phyloP scores from a whole-genome alignment of 2,888 invertebrate genomes.

The Drosophila rellima region DNA sequence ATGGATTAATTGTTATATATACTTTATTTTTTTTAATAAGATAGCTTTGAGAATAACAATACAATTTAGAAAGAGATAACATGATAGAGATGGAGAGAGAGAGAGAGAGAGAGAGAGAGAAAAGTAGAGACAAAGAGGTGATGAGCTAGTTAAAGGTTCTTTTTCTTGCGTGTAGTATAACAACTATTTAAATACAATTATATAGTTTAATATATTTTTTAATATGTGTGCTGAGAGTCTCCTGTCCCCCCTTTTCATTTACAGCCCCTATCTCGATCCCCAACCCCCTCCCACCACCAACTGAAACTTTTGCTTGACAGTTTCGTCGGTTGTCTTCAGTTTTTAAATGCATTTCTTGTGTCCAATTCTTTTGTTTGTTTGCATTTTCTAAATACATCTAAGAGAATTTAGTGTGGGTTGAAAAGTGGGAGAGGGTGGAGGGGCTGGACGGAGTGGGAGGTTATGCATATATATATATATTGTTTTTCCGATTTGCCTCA shows the following conservation, averaged over 20 bases:
- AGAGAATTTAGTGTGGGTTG: conserved; percentile 2
- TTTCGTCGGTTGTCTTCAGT: conserved; percentile 31
- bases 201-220: conserved; percentile 37
- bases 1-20: conserved; percentile 58
- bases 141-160: conserved; percentile 35
- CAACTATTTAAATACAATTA: conserved; percentile 46
- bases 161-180: conserved; percentile 19
- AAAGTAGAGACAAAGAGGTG: background rate
- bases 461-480: no score
- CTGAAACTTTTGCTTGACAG: conserved; percentile 17
- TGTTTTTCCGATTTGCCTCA: background rate
- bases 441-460: background rate
- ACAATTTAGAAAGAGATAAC: conserved; percentile 52
- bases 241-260: background rate
- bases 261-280: background rate
- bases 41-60: conserved; percentile 50
- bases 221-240: background rate
- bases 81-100: conserved; percentile 25
- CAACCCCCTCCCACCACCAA: background rate
- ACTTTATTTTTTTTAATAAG: conserved; percentile 48
- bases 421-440: background rate
- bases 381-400: conserved; percentile 35
- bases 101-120: background rate
- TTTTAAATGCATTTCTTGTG: conserved; percentile 46
- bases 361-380: conserved; percentile 4